Percentiles rank a stretch among this genome's conserved stretches.
These are phyloP conservation scores for Grallaria varia DNA, from an alignment of 2,113 vertebrate species.

Conservation along the genomic window DNA sequence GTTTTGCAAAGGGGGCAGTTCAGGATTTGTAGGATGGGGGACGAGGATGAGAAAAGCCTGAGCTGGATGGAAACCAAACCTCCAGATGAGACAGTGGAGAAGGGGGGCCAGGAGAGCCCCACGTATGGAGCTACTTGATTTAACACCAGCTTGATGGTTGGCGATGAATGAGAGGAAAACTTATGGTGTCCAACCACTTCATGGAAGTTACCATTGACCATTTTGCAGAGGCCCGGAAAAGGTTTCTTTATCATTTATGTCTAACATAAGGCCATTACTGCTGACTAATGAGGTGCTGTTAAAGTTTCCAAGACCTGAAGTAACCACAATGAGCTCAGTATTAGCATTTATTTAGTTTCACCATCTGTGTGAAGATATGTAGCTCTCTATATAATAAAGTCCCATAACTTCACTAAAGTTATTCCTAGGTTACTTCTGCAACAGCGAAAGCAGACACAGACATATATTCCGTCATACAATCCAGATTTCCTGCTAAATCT, in stretches of 20 bases:
- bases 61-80: not conserved
- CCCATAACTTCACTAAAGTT: not conserved
- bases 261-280: not conserved
- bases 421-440: not conserved
- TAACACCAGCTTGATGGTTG: not conserved
- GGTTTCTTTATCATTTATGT: not conserved
- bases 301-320: not conserved
- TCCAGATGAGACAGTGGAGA: not conserved
- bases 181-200: not conserved
- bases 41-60: not conserved
- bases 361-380: not conserved
- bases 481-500: not conserved
- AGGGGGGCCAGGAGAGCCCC: not conserved
- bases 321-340: not conserved
- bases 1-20: not conserved
- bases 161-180: not conserved
- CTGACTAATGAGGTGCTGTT: not conserved
- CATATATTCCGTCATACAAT: not conserved
- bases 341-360: not conserved
- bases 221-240: not conserved
- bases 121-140: not conserved
- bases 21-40: not conserved
- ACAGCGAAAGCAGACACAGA: not conserved
- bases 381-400: not conserved
- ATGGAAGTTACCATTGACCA: not conserved